Conservation (phyloP, 2,113 vertebrate species). For the Corythoichthys intestinalis region DNA sequence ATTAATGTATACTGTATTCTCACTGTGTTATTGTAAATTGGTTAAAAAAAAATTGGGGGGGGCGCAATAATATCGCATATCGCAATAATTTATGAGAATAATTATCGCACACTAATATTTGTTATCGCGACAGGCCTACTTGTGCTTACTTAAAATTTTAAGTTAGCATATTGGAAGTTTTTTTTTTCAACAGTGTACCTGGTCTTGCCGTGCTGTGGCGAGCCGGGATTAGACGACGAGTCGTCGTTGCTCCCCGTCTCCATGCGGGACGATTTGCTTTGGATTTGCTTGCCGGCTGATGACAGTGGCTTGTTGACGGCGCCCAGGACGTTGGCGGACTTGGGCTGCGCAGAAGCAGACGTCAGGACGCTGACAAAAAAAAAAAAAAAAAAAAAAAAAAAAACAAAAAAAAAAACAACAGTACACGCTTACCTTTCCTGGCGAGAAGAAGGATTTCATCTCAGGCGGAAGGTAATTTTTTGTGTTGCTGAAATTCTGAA, state of each 20-base stretch:
- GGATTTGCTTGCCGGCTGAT: slow-evolving; percentile 91
- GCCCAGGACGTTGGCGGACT: slow-evolving; percentile 94
- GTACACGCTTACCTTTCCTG: slow-evolving; percentile 83
- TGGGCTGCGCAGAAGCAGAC: slow-evolving; percentile 77
- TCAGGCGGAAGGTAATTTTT: slow-evolving; percentile 98
- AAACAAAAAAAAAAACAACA: background rate
- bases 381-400: background rate
- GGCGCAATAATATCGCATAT: too few species aligned
- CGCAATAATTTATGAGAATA: too few species aligned
- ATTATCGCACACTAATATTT: too few species aligned
- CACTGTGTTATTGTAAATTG: too few species aligned
- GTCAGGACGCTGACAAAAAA: background rate
- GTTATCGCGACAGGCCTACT: too few species aligned
- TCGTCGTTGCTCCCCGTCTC: slow-evolving; percentile 97
- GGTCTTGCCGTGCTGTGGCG: slow-evolving; percentile 92
- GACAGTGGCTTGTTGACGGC: slow-evolving; percentile 97
- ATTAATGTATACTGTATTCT: too few species aligned
- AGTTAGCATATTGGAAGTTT: too few species aligned
- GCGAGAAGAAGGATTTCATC: slow-evolving; percentile 97
- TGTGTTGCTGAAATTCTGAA: slow-evolving; percentile 96
- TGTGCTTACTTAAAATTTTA: too few species aligned
- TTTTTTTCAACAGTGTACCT: slow-evolving; percentile 64
- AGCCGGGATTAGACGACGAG: slow-evolving; percentile 92
- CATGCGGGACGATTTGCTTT: slow-evolving; percentile 95
- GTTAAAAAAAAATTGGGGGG: too few species aligned